phyloP scores from a whole-genome alignment of 2,888 invertebrate species.

The Acleris laterana region DNA sequence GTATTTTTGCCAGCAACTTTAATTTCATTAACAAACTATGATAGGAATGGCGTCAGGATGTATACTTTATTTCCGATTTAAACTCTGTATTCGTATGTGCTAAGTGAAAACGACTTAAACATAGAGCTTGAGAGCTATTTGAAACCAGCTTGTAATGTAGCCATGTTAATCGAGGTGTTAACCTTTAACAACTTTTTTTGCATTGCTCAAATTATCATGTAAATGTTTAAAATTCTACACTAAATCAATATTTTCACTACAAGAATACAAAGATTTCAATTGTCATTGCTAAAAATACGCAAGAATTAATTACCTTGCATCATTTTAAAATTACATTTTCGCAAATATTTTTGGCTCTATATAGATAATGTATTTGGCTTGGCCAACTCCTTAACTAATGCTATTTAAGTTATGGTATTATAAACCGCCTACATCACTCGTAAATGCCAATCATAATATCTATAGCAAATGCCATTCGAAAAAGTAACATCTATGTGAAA shows the following conservation, averaged over 20 bases:
- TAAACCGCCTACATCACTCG: slow-evolving; percentile 23
- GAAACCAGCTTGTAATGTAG: no score
- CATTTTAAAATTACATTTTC: neutral
- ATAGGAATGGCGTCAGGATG: no score
- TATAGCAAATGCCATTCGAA: slow-evolving; percentile 26
- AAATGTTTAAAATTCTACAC: slow-evolving; percentile 2
- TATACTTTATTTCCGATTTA: no score
- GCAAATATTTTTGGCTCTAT: slow-evolving; percentile 32
- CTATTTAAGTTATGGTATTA: slow-evolving; percentile 28
- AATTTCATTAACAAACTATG: no score
- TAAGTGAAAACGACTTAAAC: no score
- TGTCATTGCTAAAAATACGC: neutral
- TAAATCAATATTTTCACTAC: slow-evolving; percentile 14
- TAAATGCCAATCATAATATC: slow-evolving; percentile 30
- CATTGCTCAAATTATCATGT: neutral
- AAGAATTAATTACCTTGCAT: slow-evolving; percentile 2
- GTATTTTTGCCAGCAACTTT: no score
- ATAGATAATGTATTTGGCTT: slow-evolving; percentile 33
- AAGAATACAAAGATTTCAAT: neutral
- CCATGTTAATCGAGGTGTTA: no score
- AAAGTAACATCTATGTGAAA: slow-evolving; percentile 22
- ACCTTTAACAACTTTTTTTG: neutral
- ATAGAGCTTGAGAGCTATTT: no score
- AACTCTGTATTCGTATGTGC: no score
- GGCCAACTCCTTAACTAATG: slow-evolving; percentile 30